phyloP scores from a whole-genome alignment of 2,797 vertebrate species.

The Bufotes viridis region DNA sequence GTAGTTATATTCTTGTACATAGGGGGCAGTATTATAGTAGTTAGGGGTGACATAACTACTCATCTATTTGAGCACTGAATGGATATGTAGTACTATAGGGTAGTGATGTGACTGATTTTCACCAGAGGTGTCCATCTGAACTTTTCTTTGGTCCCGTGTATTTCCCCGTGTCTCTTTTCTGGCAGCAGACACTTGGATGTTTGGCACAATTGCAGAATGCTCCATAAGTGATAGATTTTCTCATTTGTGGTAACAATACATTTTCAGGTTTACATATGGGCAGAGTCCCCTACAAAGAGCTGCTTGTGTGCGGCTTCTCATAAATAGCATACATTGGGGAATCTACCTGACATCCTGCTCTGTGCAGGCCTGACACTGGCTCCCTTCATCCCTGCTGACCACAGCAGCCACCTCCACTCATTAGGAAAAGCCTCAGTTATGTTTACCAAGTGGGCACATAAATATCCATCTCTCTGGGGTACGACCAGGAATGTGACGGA shows the following conservation, averaged over 20 bases:
- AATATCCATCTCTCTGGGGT: constrained; percentile 39
- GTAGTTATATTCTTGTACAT: too few relatives aligned
- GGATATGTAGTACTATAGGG: too few relatives aligned
- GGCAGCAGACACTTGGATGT: neutral
- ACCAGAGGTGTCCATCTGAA: neutral
- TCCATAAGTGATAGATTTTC: neutral
- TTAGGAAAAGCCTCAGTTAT: constrained; percentile 55
- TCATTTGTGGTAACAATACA: neutral
- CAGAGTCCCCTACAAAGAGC: constrained; percentile 1
- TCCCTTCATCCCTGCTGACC: constrained; percentile 43
- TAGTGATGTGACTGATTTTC: neutral
- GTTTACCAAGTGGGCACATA: constrained; percentile 49
- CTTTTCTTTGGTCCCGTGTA: too few relatives aligned
- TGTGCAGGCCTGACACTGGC: constrained; percentile 36
- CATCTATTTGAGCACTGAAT: too few relatives aligned
- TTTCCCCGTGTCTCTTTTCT: too few relatives aligned
- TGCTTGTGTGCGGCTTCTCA: neutral
- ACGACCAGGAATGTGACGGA: constrained; percentile 36
- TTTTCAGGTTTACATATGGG: neutral
- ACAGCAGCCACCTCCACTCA: constrained; percentile 46
- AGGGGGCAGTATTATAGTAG: too few relatives aligned
- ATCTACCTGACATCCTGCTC: constrained; percentile 32
- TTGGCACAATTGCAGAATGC: neutral
- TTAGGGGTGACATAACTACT: too few relatives aligned
- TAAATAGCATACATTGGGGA: constrained; percentile 5